Evolutionary conservation across 2,888 invertebrate species (phyloP), one percentile per base, ranked within the genome.

Genomic region (Zygothrica quintamaculata): DNA sequence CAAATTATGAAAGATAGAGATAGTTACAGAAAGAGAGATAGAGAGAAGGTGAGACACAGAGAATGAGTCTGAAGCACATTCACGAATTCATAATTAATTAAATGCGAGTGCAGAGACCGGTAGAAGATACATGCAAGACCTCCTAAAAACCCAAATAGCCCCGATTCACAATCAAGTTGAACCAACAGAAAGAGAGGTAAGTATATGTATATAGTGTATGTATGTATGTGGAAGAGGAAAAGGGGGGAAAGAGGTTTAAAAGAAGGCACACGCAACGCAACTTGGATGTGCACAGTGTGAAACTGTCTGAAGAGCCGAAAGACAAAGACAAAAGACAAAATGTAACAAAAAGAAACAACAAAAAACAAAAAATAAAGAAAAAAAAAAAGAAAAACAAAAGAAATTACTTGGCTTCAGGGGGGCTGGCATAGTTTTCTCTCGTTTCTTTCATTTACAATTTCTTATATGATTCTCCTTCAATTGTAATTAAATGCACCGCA

Each of bases 51-150:
- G 11, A 33, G 31, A 34, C 16, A 15, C 26, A 40, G 7, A 15
- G 40, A 11, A 16, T 6, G 50, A 16, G 12, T 6, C 6, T 34
- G 5, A 34, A 39, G 56, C 43, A 65, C 44, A 13, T 65, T 59
- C 53, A 72, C 59, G 60, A 65, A 66, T 66, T 37, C 62, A 65
- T 51, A 73, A 67, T 65, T 58, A 73, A 65, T 65, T 66, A 58
- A 61, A 76, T 65, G 62, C 74, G 61, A 62, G 56, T 71, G 68
- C 74, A 76, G 40, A 46, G 16, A 11, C 22, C 11, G 18, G 18
- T 22, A 22, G 18, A 36, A 40, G 47, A 61, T 39, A 57, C 59
- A 61, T 64, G 43, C 71, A 65, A 43, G 40, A 13, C 42, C 48
- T 43, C 58, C 42, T 29, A 22, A 39, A 46, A 11, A 37, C 8